Evolutionary conservation across 2,113 vertebrate genomes (phyloP).

Genomic region (Pygoscelis antarcticus): DNA sequence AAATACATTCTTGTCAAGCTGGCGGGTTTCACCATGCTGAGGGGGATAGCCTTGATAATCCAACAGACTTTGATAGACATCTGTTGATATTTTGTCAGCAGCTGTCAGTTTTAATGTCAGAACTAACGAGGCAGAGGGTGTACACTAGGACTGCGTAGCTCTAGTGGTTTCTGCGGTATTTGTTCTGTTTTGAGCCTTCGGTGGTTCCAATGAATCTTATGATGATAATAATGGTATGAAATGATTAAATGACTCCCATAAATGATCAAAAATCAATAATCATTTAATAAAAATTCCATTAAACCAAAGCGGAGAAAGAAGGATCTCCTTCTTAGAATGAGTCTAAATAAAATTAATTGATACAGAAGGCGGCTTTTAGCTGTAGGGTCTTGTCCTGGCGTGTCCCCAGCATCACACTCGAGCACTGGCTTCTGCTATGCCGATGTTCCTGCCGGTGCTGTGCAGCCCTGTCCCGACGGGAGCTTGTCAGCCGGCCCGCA

Average conservation of each 20-base stretch:
- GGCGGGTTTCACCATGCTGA: not conserved
- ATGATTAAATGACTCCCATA: not conserved
- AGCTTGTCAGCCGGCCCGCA: fast-evolving
- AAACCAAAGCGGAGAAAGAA: not conserved
- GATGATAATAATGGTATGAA: not conserved
- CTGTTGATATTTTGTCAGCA: not conserved
- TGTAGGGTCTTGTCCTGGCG: not conserved
- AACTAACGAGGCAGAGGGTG: not conserved
- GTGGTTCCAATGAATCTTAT: fast-evolving
- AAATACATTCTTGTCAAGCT: not conserved
- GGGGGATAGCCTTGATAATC: not conserved
- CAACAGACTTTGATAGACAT: not conserved
- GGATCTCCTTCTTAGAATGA: not conserved
- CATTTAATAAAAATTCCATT: not conserved
- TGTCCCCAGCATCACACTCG: not conserved
- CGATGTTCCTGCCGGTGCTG: not conserved
- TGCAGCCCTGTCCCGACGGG: not conserved
- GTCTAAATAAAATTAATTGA: not conserved
- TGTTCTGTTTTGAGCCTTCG: not conserved
- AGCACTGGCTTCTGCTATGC: not conserved
- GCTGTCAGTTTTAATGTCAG: not conserved
- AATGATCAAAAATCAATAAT: not conserved
- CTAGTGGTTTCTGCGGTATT: not conserved
- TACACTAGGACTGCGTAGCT: not conserved
- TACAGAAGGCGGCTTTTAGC: not conserved